Base-by-base conservation (phyloP, 2,888 invertebrate species). In the Trachelus troglodyta region DNA sequence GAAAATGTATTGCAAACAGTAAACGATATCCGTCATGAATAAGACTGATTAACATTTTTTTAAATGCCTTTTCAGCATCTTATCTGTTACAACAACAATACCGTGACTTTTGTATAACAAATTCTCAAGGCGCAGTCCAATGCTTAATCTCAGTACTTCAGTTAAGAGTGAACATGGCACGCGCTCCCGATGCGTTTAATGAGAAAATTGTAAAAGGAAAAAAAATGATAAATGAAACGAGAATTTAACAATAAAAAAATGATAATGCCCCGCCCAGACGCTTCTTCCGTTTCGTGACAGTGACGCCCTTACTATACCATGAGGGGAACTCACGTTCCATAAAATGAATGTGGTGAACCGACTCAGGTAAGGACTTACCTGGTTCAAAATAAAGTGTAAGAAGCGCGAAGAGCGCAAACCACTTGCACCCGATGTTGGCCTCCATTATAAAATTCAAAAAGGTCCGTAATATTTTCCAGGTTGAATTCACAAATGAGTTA, bases 321-420 rank as follows among this genome's bases (percentile, higher is more conserved):
- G 31, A 12, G 74, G n/a, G 74, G n/a, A 23, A 15, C 71, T 74
- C 74, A 23, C 35, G 23, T 30, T 33, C 74, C 74, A 74, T 34
- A 12, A 35, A 40, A 80, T 81, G 37, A 34, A 76, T 23, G 71
- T 71, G 31, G 71, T 33, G 71, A 71, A 71, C 71, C 71, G 31
- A 71, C n/a, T 31, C 71, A 71, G 33, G 33, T 71, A 56, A 56
- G 23, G 56, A 76, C 83, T 84, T 81, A 87, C 87, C 87, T 86
- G 82, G 80, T 81, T 82, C 77, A 76, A 83, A 40, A 79, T 82
- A 78, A 69, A 87, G 74, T 15, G 81, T 76, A 56, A 87, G 31
- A 69, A 84, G 79, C 81, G 84, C 81, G 71, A 86, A 79, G 81
- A 87, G 74, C 77, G 79, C 77, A n/a, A 81, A 76, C 40, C 75